These are phyloP conservation scores for Axinella damicornis DNA, from an alignment of 37 sponge, comb jelly and placozoan genomes.

Conservation along the genomic window DNA sequence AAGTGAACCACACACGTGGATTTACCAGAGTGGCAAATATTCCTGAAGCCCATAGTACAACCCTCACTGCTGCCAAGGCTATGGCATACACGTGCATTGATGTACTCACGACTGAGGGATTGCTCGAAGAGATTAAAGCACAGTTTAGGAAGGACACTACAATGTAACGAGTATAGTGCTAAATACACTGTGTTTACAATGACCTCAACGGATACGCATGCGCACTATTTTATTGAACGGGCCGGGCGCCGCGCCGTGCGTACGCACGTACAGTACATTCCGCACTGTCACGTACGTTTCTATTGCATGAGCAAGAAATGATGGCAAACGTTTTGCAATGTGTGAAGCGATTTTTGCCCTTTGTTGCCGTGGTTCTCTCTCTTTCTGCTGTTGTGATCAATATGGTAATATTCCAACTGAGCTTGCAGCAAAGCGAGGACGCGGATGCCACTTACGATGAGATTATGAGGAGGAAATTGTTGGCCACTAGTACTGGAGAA, in stretches of 20 bases:
- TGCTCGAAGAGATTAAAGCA: slow-evolving; percentile 50
- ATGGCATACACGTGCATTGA: slow-evolving; percentile 83
- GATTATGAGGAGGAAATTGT: neutral
- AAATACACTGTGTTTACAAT: no score
- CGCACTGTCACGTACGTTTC: no score
- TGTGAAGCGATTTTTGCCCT: neutral
- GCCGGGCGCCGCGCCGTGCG: no score
- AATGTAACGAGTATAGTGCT: no score
- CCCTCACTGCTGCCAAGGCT: slow-evolving; percentile 76
- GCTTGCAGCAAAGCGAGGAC: neutral
- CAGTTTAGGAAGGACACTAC: slow-evolving; percentile 24
- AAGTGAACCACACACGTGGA: slow-evolving; percentile 73
- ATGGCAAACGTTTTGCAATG: no score
- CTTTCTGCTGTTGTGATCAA: neutral
- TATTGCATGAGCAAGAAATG: no score
- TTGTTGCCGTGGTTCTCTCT: neutral
- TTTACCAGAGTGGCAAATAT: slow-evolving; percentile 74
- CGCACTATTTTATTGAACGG: no score
- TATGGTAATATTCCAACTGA: neutral
- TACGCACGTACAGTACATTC: no score
- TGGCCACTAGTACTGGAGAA: neutral
- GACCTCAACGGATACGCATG: no score
- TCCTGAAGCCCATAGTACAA: slow-evolving; percentile 55
- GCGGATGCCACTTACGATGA: neutral
- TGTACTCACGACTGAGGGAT: slow-evolving; percentile 60